These are phyloP conservation scores for Ectemnius cavifrons DNA, from an alignment of 2,888 invertebrate genomes.

Conservation along the genomic window DNA sequence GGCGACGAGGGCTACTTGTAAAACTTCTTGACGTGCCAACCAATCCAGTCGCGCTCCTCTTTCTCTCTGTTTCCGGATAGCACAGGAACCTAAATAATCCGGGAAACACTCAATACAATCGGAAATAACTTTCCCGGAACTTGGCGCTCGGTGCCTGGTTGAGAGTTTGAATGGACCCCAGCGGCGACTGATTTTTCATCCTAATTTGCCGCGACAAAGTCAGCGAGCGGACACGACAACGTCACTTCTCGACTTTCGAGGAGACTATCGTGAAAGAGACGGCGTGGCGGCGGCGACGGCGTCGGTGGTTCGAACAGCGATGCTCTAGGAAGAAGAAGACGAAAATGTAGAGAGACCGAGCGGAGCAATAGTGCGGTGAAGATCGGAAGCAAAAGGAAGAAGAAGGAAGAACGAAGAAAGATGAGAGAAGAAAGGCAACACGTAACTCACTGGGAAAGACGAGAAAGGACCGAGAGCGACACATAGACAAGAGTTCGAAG, in stretches of 20 bases:
- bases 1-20: no score
- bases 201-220: slow-evolving; percentile 58
- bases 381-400: not conserved
- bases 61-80: no score
- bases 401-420: slow-evolving; percentile 8
- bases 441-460: slow-evolving; percentile 19
- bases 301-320: no score
- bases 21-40: no score
- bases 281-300: not conserved
- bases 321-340: not conserved
- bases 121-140: slow-evolving; percentile 16
- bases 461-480: slow-evolving; percentile 39
- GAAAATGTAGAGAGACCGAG: no score
- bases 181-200: slow-evolving; percentile 52
- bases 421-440: slow-evolving; percentile 4
- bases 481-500: slow-evolving; percentile 54
- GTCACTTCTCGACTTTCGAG: slow-evolving; percentile 9
- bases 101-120: slow-evolving; percentile 14
- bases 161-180: slow-evolving; percentile 48
- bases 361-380: not conserved
- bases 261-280: not conserved
- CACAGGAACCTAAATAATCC: slow-evolving; percentile 23
- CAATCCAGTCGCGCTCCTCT: no score
- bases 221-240: slow-evolving; percentile 28
- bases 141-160: not conserved